phyloP scores from a whole-genome alignment of 1,140 invertebrate species.

The Dendroctonus valens region DNA sequence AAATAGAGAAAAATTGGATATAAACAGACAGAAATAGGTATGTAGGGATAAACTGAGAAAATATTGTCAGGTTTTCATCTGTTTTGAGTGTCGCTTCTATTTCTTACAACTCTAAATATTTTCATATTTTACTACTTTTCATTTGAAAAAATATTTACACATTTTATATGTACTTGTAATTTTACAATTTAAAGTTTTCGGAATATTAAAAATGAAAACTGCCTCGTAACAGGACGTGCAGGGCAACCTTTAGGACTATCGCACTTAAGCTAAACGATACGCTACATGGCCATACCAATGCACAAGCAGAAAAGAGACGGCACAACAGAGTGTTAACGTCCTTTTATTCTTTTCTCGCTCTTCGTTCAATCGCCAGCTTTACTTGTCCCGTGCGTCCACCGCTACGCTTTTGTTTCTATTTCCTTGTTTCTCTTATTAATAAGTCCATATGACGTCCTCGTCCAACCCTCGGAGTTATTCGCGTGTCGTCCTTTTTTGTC shows the following conservation, averaged over 20 bases:
- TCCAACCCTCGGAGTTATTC: constrained; percentile 11
- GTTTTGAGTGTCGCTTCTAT: too few relatives aligned
- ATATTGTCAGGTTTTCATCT: too few relatives aligned
- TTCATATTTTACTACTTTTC: too few relatives aligned
- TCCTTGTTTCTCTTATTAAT: constrained; percentile 29
- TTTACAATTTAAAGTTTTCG: too few relatives aligned
- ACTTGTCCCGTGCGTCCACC: constrained; percentile 28
- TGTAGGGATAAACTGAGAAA: too few relatives aligned
- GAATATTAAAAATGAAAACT: too few relatives aligned
- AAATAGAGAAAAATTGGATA: too few relatives aligned
- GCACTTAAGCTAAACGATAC: constrained; percentile 18
- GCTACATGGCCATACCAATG: constrained; percentile 1
- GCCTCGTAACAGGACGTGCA: neutral
- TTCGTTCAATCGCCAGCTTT: constrained; percentile 15
- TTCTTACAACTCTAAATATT: too few relatives aligned
- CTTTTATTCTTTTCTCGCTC: constrained; percentile 29
- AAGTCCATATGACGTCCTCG: constrained; percentile 10
- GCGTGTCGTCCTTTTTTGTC: constrained; percentile 20
- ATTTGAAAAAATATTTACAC: too few relatives aligned
- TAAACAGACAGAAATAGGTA: too few relatives aligned
- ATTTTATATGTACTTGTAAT: too few relatives aligned
- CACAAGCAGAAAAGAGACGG: constrained; percentile 14
- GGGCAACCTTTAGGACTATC: constrained; percentile 2
- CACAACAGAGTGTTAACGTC: constrained; percentile 19
- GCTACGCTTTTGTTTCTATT: constrained; percentile 28